Evolutionary conservation across 2,797 vertebrate species (phyloP), one percentile per base, ranked within the genome.

Genomic region (Eospalax fontanierii): DNA sequence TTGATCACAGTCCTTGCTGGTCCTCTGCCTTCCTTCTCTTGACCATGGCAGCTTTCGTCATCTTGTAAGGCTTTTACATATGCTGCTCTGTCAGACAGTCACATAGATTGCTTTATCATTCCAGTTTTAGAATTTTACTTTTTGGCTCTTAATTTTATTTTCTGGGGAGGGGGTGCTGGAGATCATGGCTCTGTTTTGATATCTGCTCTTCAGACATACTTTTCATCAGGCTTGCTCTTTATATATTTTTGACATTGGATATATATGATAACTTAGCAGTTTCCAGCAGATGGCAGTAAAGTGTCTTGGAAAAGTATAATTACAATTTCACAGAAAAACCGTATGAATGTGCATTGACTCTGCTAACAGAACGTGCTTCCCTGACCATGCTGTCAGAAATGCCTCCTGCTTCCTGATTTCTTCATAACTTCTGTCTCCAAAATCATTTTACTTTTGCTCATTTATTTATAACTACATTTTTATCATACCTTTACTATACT

Each of bases 271-370:
- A 26, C 70, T 93, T 59, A 57, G 40, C 15, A 26, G 0, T 80
- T 84, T 87, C 95, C 94, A 95, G 90, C 70, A 93, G 95, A 59
- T 74, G 95, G 92, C 92, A 88, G 90, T 78, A 46, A 40, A 78
- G 43, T 33, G 22, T 85, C 78, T 87, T 70, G 61, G 86, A 90
- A 76, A 88, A 59, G 59, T 30, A 57, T 24, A 3, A 8, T 28
- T 93, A 61, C 35, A 74, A 22, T 92, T 92, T 82, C 43, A 66
- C 18, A 33, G 0, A 57, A 30, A 2, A 85, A 21, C 33, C 15
- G 0, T 65, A 19, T 70, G 35, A 82, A 10, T 33, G 75, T 65
- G 30, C 50, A 24, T 40, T 88, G 40, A 33, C 26, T 61, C 3
- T 4, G 15, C n/a, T 73, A 40, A 6, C 30, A 40, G 54, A 88